Base-by-base conservation (phyloP, 2,797 vertebrate species). In the Sternotherus odoratus region DNA sequence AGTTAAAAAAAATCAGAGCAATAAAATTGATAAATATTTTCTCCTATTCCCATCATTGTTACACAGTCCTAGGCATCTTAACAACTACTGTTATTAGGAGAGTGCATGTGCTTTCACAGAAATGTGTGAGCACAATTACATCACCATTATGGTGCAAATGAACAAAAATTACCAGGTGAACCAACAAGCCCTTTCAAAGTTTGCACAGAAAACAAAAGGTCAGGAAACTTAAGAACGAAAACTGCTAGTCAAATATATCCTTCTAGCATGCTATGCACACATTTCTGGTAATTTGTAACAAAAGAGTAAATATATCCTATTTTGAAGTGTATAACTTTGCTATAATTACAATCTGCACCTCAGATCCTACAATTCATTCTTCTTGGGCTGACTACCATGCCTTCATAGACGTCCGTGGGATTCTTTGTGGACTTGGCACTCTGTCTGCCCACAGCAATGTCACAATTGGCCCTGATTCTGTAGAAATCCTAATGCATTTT, bases 51-150 rank as follows among this genome's bases (percentile, higher is more conserved):
- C 77, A 54, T 69, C 46, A 60, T 36, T 28, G 8, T 49, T 4
- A 56, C 17, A 17, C 66, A 78, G 75, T 11, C 60, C 0, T 0
- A 48, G 83, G 7, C 26, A 78, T 79, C 51, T 88, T 53, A 83
- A 36, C 82, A 86, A 12, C 30, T 74, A 30, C 50, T 79, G 88
- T 74, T 87, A 23, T 57, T 83, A 57, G 28, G 82, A 90, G 80
- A 8, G 6, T 78, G 17, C 11, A 21, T 81, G 5, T 12, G 2
- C 28, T 88, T 30, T 51, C 23, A 77, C 13, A 81, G n/a, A 1
- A 0, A 0, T 63, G 5, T 21, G 7, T 51, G 7, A 92, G 9
- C 0, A 0, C 6, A 5, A 8, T 69, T 86, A 4, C 56, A 87
- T 57, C 79, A 23, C 63, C n/a, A 66, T n/a, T 36, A 36, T 26